Evolutionary conservation across 1,140 invertebrate species (phyloP), one percentile per base, ranked within the genome.

Genomic region (Drosophila novamexicana): DNA sequence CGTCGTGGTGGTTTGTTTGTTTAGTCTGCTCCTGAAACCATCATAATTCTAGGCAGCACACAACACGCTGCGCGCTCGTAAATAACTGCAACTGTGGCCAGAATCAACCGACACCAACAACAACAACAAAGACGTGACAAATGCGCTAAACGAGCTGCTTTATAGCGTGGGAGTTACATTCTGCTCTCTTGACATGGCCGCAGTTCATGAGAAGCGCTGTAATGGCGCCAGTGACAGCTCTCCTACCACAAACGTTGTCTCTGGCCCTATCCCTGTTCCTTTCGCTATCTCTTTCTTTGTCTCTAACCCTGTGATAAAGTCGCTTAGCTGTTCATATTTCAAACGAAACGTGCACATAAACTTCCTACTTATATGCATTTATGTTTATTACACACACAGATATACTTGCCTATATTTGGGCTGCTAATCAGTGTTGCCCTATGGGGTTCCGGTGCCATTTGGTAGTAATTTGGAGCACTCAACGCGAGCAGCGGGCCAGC

Each of bases 381-480:
- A 77, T 6, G 42, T 18, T 59, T 71, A 59, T 47, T 59, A 47
- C 32, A 57, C 7, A 57, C 37, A n/a, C 18, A 63, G 47, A 44
- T 12, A 14, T 12, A n/a, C 12, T 53, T 42, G 50, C 1, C 16
- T 45, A 69, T 42, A 57, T 53, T 68, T 54, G 61, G 62, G 49
- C 64, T 62, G 40, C 67, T 81, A 86, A 86, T 86, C 81, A 79
- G 74, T 70, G 73, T 63, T 72, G 64, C 83, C 80, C 83, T 67
- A 79, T 47, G 82, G 72, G 82, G 79, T 37, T 52, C 68, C 40
- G 53, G 36, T 70, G 37, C 29, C 44, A 57, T 79, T 82, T 65
- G 74, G 75, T 83, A 78, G 83, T 86, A 86, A 86, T 83, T 86
- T 79, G 66, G 58, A 86, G 83, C 83, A 88, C 79, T 86, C 83